Conservation (phyloP, 92 coral and sea anemone genomes). For the Epizoanthus ramosus region DNA sequence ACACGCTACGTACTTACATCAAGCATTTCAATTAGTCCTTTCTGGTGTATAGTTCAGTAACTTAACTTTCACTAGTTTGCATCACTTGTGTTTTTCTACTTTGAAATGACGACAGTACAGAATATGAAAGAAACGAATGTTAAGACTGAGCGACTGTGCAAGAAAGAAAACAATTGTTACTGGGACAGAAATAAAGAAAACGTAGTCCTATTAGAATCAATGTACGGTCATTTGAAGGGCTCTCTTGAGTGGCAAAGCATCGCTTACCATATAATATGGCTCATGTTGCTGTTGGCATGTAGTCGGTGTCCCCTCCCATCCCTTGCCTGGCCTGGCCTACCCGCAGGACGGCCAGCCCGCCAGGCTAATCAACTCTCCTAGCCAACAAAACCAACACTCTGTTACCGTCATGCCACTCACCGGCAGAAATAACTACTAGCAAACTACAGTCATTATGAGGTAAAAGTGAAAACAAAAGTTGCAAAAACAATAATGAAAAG, state of each 20-base stretch:
- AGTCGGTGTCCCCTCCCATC: slow-evolving; percentile 47
- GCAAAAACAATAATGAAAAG: too few relatives aligned
- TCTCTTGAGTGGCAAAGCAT: slow-evolving; percentile 2
- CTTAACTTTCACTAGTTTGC: too few relatives aligned
- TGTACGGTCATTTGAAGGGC: too few relatives aligned
- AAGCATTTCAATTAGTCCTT: too few relatives aligned
- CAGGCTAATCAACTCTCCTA: slow-evolving; percentile 81
- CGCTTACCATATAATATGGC: slow-evolving; percentile 20
- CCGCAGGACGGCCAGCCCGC: slow-evolving; percentile 51
- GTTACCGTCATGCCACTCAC: slow-evolving; percentile 45
- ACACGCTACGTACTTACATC: too few relatives aligned
- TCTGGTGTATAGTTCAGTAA: too few relatives aligned
- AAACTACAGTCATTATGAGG: background rate
- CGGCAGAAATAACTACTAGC: background rate
- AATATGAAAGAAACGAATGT: too few relatives aligned
- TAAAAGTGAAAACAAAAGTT: background rate
- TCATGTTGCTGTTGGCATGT: slow-evolving; percentile 34
- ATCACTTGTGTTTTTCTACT: too few relatives aligned
- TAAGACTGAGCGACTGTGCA: too few relatives aligned
- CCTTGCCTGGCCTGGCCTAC: slow-evolving; percentile 3
- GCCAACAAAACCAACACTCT: slow-evolving; percentile 88
- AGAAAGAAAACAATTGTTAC: background rate
- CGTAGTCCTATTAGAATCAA: background rate
- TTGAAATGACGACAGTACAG: too few relatives aligned
- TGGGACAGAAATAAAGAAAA: background rate